Percentiles rank a stretch among this genome's conserved stretches.
Evolutionary conservation across 64 coral and sea anemone genomes (phyloP).

Genomic region (Actinia equina): DNA sequence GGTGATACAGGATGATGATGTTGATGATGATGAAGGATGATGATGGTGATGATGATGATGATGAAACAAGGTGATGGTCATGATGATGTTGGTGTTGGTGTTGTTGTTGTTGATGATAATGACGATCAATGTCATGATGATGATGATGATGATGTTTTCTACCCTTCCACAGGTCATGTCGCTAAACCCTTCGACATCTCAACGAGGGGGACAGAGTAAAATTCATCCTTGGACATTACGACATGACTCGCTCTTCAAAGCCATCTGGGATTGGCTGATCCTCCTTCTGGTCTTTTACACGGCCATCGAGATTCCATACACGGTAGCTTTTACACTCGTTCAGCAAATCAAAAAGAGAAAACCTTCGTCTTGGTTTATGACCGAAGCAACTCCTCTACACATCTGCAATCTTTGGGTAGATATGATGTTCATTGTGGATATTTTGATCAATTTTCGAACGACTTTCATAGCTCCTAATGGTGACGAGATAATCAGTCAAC

Average conservation of each 20-base stretch:
- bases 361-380: background rate
- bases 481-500: constrained; percentile 65
- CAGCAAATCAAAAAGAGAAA: constrained; percentile 2
- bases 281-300: constrained; percentile 69
- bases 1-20: too few species aligned
- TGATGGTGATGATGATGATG: too few species aligned
- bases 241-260: constrained; percentile 75
- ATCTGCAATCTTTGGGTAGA: constrained; percentile 88
- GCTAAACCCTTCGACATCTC: constrained; percentile 36
- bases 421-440: constrained; percentile 89
- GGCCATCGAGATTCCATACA: constrained; percentile 82
- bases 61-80: too few species aligned
- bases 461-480: constrained; percentile 53
- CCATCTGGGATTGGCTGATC: constrained; percentile 77
- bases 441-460: constrained; percentile 93
- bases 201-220: constrained; percentile 30
- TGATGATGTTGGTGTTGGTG: too few species aligned
- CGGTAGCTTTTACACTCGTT: constrained; percentile 61
- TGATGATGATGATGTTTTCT: background rate
- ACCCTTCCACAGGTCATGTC: constrained; percentile 67
- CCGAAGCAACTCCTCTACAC: constrained; percentile 14
- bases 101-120: too few species aligned
- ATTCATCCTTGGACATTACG: constrained; percentile 52
- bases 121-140: too few species aligned
- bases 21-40: too few species aligned